Percentiles rank a stretch among this genome's conserved stretches.
phyloP scores from a whole-genome alignment of 2,797 vertebrate genomes.

The Rhabdomys pumilio region DNA sequence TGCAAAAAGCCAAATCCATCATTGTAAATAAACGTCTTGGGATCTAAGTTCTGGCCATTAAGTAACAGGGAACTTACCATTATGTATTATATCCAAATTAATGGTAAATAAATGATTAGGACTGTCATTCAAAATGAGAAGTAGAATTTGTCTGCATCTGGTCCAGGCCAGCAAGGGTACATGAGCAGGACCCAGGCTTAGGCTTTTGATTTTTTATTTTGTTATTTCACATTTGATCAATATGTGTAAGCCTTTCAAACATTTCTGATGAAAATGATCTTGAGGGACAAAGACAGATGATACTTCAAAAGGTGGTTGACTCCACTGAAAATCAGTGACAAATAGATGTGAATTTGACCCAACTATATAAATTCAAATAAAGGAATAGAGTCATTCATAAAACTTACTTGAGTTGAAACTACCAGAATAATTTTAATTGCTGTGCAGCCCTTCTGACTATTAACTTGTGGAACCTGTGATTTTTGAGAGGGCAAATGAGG shows the following conservation, averaged over 20 bases:
- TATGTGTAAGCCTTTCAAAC: neutral
- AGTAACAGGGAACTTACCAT: neutral
- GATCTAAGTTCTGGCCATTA: neutral
- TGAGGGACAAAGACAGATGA: neutral
- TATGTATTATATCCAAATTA: neutral
- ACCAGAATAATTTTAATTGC: neutral
- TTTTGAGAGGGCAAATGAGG: neutral
- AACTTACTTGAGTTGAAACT: too few relatives aligned
- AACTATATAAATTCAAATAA: neutral
- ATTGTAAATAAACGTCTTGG: neutral
- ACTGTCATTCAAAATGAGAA: neutral
- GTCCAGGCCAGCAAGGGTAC: neutral
- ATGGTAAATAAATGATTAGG: neutral
- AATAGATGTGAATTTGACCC: neutral
- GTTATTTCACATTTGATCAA: neutral
- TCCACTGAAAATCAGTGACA: neutral
- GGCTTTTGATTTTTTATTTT: neutral
- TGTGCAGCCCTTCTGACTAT: neutral
- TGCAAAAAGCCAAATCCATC: neutral
- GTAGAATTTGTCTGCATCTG: too few relatives aligned
- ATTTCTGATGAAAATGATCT: neutral
- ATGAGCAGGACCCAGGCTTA: neutral
- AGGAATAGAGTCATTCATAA: rapidly evolving
- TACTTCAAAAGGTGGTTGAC: neutral
- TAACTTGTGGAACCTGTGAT: too few relatives aligned